These are phyloP conservation scores for Allobates femoralis DNA, from an alignment of 2,797 vertebrate genomes.

Conservation along the genomic window DNA sequence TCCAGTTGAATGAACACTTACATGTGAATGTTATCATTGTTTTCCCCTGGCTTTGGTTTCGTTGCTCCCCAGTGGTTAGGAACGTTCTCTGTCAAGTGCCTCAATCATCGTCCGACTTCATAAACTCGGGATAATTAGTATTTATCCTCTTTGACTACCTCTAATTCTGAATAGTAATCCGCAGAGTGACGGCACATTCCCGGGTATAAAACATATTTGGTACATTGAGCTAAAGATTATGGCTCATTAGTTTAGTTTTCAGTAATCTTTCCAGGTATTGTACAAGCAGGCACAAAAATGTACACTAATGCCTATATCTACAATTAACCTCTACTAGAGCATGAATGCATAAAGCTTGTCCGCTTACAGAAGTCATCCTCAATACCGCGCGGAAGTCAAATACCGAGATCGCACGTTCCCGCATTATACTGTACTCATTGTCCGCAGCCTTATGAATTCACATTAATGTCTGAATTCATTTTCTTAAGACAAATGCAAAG, in stretches of 20 bases:
- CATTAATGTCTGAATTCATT: background rate
- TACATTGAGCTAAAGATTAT: constrained; percentile 38
- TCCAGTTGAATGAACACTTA: background rate
- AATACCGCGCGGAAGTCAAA: background rate
- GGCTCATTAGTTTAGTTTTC: constrained; percentile 38
- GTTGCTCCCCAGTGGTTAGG: background rate
- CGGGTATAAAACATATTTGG: constrained; percentile 18
- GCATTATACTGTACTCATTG: background rate
- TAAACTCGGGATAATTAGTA: background rate
- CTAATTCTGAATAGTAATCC: constrained; percentile 28
- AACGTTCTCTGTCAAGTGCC: background rate
- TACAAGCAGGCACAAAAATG: constrained; percentile 29
- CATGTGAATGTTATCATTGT: background rate
- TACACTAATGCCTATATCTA: constrained; percentile 24
- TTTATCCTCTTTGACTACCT: constrained; percentile 19
- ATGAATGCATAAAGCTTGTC: background rate
- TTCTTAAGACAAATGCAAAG: background rate
- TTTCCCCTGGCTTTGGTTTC: background rate
- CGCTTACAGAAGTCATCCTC: background rate
- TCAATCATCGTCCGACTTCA: constrained; percentile 9
- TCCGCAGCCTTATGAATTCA: background rate
- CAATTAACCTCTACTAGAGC: background rate
- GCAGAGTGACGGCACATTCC: constrained; percentile 11
- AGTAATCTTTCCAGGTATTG: constrained; percentile 22
- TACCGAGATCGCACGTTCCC: background rate